Evolutionary conservation across 1,140 invertebrate genomes (phyloP).

Genomic region (Drosophila sp.): DNA sequence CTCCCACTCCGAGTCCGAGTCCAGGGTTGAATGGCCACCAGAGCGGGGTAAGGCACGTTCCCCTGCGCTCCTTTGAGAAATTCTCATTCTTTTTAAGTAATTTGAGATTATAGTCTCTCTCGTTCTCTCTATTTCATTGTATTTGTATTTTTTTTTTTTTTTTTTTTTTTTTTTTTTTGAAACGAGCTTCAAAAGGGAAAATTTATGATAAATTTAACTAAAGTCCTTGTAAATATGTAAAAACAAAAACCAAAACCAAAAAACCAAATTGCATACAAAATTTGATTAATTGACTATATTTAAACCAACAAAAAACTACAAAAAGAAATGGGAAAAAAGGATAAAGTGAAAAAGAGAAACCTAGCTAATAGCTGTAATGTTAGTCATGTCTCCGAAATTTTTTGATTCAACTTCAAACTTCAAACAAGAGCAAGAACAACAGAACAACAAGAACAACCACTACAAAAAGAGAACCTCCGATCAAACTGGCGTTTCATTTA

Average conservation of each 20-base stretch:
- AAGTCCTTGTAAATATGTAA: conserved; percentile 27
- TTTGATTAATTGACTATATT: conserved; percentile 50
- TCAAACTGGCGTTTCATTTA: conserved; percentile 78
- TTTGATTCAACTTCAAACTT: conserved; percentile 42
- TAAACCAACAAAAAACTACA: conserved; percentile 43
- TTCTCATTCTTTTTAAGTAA: conserved; percentile 6
- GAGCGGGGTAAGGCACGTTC: not conserved
- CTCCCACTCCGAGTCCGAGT: conserved; percentile 1
- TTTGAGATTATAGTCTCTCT: not conserved
- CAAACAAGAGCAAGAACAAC: conserved; percentile 25
- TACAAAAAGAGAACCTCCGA: conserved; percentile 68
- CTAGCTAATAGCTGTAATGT: conserved; percentile 73
- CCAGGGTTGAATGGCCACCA: conserved; percentile 47
- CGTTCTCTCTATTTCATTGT: conserved; percentile 5
- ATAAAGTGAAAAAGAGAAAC: conserved; percentile 40
- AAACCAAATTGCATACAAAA: conserved; percentile 27
- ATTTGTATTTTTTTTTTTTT: conserved; percentile 7
- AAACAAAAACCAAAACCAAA: conserved; percentile 33
- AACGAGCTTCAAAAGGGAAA: conserved; percentile 66
- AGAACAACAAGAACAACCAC: conserved; percentile 25
- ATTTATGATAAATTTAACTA: conserved; percentile 6
- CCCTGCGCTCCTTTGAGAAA: not conserved
- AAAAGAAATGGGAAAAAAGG: conserved; percentile 45
- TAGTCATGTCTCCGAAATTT: conserved; percentile 58
- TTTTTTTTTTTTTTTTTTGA: conserved; percentile 40